Base-by-base conservation (phyloP, 1,140 invertebrate genomes). In the Cotesia typhae region DNA sequence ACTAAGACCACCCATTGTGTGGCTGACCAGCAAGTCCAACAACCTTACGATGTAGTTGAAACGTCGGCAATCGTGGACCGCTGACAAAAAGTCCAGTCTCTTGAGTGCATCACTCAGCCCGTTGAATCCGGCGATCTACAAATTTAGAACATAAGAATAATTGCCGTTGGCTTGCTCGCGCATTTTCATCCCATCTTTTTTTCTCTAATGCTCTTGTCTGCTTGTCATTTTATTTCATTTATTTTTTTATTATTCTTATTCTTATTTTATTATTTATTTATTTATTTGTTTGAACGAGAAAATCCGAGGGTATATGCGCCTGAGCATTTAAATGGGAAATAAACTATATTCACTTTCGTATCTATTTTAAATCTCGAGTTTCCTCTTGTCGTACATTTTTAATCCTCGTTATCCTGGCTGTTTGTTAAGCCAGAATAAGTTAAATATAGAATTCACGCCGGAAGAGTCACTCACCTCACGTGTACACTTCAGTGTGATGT, bases 41-140 rank as follows among this genome's bases (percentile, higher is more conserved):
- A 99, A 88, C 77, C 96, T 96, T 80, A 95, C 97, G 77, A 98
- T 96, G 85, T 98, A 99, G 85, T 98, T 97, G 86, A 99, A 98
- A 67, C 97, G 89, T 66, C 96, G 91, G 12, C 95, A 94, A 87
- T 99, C 97, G 69, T 94, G 92, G 38, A 98, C 96, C 3, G 97
- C 97, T 72, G 94, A 95, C 68, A 94, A 92, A 87, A 99, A 96
- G 85, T 99, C 97, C 53, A 99, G 87, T 71, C 95, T 92, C 80
- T 96, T 94, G 14, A 99, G 92, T 1, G 96, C 97, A 87, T 99
- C 98, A 78, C 94, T 95, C 51, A 99, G 88, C 61, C 95, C 96
- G 83, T 98, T 98, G 85, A 97, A 96, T 55, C 95, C 95, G 72
- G 96, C 96, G 81, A 97, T 96, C 94, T 96, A 83, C 51, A 84